A percentile compares a stretch with the other conserved stretches of the same genome.
Conservation (phyloP, 1,140 invertebrate species). For the Achroia grisella region DNA sequence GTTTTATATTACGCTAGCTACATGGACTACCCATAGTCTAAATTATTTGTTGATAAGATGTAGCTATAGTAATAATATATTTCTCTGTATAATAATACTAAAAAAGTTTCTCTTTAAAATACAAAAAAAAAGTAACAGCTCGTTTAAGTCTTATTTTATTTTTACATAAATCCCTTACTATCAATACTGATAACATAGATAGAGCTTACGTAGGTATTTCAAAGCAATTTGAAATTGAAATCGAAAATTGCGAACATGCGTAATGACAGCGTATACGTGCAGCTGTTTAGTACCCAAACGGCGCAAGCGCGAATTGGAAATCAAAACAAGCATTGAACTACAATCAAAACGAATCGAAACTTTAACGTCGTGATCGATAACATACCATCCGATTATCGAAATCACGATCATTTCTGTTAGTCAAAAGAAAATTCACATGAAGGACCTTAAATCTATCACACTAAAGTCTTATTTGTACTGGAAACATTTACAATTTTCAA, state of each 20-base stretch:
- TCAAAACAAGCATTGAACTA: conserved; percentile 66
- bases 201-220: too few relatives aligned
- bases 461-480: conserved; percentile 16
- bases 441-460: conserved; percentile 17
- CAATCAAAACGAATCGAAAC: conserved; percentile 67
- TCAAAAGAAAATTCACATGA: neutral
- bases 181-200: too few relatives aligned
- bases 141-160: conserved; percentile 8
- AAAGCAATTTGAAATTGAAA: conserved; percentile 41
- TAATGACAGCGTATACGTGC: conserved; percentile 58
- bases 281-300: conserved; percentile 66
- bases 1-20: neutral
- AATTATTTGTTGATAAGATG: too few relatives aligned
- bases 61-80: too few relatives aligned
- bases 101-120: too few relatives aligned
- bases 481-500: conserved; percentile 12
- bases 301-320: conserved; percentile 69
- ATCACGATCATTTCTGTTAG: conserved; percentile 60
- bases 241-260: conserved; percentile 44
- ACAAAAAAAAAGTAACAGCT: too few relatives aligned
- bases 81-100: too few relatives aligned
- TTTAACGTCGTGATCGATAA: conserved; percentile 68
- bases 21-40: too few relatives aligned
- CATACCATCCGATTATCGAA: conserved; percentile 59
- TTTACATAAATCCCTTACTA: too few relatives aligned